A percentile compares a stretch with the other conserved stretches of the same genome.
These are phyloP conservation scores for Platycheirus albimanus DNA, from an alignment of 2,888 invertebrate species.

Conservation along the genomic window DNA sequence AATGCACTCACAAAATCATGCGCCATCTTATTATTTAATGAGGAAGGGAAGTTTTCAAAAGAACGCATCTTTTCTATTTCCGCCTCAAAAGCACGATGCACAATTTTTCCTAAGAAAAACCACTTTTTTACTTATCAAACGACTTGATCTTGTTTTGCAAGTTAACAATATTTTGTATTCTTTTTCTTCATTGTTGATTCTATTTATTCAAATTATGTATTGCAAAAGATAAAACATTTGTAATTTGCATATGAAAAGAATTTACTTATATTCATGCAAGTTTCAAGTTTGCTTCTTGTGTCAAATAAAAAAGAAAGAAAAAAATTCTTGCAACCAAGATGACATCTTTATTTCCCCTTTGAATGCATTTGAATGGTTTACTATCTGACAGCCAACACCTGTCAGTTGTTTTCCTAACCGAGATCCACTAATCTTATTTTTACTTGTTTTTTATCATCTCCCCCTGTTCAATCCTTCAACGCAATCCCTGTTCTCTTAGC, in stretches of 20 bases:
- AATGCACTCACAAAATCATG: neutral
- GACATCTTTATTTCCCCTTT: constrained; percentile 53
- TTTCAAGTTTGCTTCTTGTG: constrained; percentile 25
- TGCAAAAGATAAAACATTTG: neutral
- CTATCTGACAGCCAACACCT: constrained; percentile 67
- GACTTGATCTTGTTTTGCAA: constrained; percentile 27
- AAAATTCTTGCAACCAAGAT: constrained; percentile 39
- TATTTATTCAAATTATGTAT: constrained; percentile 12
- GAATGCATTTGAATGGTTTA: constrained; percentile 55
- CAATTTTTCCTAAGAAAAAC: neutral
- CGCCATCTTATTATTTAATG: neutral
- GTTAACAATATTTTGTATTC: constrained; percentile 11
- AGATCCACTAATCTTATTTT: constrained; percentile 17
- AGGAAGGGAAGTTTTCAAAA: constrained; percentile 25
- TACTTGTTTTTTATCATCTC: neutral
- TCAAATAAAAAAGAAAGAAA: neutral
- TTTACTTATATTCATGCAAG: constrained; percentile 43
- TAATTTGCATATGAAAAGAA: constrained; percentile 47
- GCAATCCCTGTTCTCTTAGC: neutral
- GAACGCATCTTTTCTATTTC: constrained; percentile 24
- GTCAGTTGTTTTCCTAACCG: constrained; percentile 52
- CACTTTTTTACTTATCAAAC: constrained; percentile 11
- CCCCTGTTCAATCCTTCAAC: neutral
- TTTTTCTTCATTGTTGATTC: constrained; percentile 5
- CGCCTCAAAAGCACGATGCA: neutral